phyloP scores from a whole-genome alignment of 2,113 vertebrate genomes.

The Rhinoderma darwinii region DNA sequence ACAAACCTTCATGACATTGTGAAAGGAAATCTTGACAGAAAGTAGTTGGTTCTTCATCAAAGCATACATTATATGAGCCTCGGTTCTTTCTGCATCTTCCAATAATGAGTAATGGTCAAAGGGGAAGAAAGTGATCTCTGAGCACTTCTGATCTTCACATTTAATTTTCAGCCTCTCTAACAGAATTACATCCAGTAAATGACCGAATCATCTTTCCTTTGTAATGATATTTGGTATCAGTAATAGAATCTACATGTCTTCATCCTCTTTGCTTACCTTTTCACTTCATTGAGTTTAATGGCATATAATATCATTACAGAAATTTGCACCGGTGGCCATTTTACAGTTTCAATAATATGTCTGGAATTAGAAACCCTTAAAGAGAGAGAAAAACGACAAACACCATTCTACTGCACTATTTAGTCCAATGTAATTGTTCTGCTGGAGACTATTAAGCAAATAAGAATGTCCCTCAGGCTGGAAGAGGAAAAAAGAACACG shows the following conservation, averaged over 20 bases:
- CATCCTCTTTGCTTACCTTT: slow-evolving; percentile 56
- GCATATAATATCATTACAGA: slow-evolving; percentile 54
- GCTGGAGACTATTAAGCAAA: slow-evolving; percentile 48
- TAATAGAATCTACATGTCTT: slow-evolving; percentile 54
- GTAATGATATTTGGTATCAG: slow-evolving; percentile 47
- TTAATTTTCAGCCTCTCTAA: slow-evolving; percentile 38
- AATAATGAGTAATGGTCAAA: slow-evolving; percentile 32
- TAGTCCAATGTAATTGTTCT: slow-evolving; percentile 48
- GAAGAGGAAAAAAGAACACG: background rate
- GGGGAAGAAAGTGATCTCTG: slow-evolving; percentile 17
- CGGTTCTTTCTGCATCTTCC: background rate
- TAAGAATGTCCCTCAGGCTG: slow-evolving; percentile 27
- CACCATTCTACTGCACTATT: background rate
- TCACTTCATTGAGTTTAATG: slow-evolving; percentile 58
- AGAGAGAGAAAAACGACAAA: slow-evolving; percentile 29
- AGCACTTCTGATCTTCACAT: slow-evolving; percentile 32
- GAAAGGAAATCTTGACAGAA: background rate
- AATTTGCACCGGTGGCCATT: slow-evolving; percentile 52
- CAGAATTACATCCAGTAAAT: slow-evolving; percentile 42
- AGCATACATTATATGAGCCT: slow-evolving; percentile 16
- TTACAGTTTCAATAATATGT: slow-evolving; percentile 51
- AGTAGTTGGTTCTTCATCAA: background rate
- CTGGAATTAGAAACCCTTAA: slow-evolving; percentile 36
- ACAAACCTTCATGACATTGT: background rate
- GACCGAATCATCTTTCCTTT: slow-evolving; percentile 48